phyloP scores from a whole-genome alignment of 2,888 invertebrate genomes.

The Melanostoma mellinum region DNA sequence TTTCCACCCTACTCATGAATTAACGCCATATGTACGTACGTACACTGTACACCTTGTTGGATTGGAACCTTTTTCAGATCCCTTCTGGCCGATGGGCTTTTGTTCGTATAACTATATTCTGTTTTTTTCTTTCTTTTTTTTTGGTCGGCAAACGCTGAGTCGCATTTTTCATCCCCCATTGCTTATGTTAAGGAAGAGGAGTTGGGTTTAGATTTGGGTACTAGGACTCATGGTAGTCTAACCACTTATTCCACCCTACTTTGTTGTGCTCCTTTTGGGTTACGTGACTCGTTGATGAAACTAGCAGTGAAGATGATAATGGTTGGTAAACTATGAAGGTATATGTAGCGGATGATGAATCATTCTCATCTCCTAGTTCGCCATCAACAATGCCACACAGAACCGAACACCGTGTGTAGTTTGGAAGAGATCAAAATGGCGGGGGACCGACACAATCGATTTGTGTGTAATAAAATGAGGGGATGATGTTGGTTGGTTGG shows the following conservation, averaged over 20 bases:
- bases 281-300: constrained; percentile 28
- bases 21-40: constrained; percentile 56
- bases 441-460: constrained; percentile 69
- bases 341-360: constrained; percentile 34
- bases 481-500: constrained; percentile 54
- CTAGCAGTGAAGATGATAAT: constrained; percentile 36
- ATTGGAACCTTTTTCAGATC: constrained; percentile 56
- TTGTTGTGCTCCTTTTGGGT: constrained; percentile 53
- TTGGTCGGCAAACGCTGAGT: constrained; percentile 51
- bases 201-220: constrained; percentile 41
- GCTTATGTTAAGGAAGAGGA: constrained; percentile 5
- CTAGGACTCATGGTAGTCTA: constrained; percentile 40
- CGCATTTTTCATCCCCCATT: constrained; percentile 68
- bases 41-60: too few species aligned
- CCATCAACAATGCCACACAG: constrained; percentile 13
- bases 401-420: constrained; percentile 30
- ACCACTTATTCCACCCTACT: constrained; percentile 68
- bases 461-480: constrained; percentile 55
- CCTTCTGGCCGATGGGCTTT: constrained; percentile 56
- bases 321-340: constrained; percentile 51
- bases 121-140: constrained; percentile 15
- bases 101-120: constrained; percentile 19
- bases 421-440: constrained; percentile 68
- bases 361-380: constrained; percentile 47
- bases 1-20: constrained; percentile 59